Percentiles rank a stretch among this genome's conserved stretches.
Evolutionary conservation across 2,113 vertebrate genomes (phyloP).

Genomic region (Pardalotus punctatus): DNA sequence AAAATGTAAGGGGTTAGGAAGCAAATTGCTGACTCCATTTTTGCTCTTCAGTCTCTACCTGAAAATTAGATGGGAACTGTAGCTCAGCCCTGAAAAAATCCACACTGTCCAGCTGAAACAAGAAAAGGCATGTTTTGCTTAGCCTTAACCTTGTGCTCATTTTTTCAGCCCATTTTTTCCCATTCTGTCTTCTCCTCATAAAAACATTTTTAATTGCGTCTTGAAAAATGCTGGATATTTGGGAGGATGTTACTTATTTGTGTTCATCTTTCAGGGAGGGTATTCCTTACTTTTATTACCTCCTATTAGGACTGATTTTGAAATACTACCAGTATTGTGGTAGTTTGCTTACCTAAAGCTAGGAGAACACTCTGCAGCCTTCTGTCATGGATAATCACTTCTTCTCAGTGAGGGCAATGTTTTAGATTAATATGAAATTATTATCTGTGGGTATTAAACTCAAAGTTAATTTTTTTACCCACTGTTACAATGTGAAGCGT

Average conservation of each 20-base stretch:
- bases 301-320: background rate
- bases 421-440: background rate
- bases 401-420: background rate
- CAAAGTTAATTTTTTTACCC: background rate
- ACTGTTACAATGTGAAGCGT: background rate
- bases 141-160: background rate
- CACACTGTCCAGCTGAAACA: background rate
- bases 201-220: background rate
- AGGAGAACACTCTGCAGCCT: background rate
- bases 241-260: background rate
- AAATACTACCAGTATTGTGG: background rate
- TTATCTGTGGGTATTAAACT: background rate
- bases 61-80: background rate
- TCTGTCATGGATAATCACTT: background rate
- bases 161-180: background rate
- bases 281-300: background rate
- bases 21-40: background rate
- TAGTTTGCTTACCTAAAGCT: background rate
- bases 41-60: background rate
- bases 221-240: background rate
- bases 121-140: background rate
- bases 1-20: background rate
- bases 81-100: background rate
- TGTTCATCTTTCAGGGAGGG: background rate
- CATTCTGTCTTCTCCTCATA: background rate